These are phyloP conservation scores for Brienomyrus brachyistius DNA, from an alignment of 2,113 vertebrate genomes.

Conservation along the genomic window DNA sequence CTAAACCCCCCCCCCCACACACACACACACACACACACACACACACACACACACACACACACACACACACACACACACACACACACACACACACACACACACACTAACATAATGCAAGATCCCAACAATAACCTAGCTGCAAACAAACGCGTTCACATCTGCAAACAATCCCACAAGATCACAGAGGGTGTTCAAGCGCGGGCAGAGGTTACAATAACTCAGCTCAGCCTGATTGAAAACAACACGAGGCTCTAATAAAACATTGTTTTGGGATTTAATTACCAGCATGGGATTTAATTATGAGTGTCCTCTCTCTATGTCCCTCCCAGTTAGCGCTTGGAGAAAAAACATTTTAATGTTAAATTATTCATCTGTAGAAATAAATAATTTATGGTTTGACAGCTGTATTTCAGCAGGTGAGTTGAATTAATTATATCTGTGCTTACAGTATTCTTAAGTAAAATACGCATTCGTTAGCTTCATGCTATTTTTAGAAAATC, in stretches of 20 bases:
- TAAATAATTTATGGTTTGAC: not conserved
- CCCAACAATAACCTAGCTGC: not conserved
- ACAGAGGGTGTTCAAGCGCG: not conserved
- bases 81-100: too few species aligned
- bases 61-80: too few species aligned
- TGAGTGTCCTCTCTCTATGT: not conserved
- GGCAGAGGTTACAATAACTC: not conserved
- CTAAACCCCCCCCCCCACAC: not conserved
- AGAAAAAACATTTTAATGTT: not conserved
- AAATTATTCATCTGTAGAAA: not conserved
- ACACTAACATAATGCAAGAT: not conserved
- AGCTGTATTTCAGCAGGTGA: not conserved
- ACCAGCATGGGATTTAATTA: not conserved
- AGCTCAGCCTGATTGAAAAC: not conserved
- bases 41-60: too few species aligned
- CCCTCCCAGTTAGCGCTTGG: not conserved
- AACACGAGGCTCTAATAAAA: not conserved
- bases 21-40: too few species aligned
- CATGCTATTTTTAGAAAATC: not conserved
- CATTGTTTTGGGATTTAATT: not conserved
- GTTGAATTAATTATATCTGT: not conserved
- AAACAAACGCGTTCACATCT: not conserved
- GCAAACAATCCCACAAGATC: not conserved
- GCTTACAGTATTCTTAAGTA: not conserved
- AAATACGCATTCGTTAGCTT: not conserved